A percentile compares a stretch with the other conserved stretches of the same genome.
Conservation (phyloP, 2,797 vertebrate genomes). For the Peromyscus melanophrys region DNA sequence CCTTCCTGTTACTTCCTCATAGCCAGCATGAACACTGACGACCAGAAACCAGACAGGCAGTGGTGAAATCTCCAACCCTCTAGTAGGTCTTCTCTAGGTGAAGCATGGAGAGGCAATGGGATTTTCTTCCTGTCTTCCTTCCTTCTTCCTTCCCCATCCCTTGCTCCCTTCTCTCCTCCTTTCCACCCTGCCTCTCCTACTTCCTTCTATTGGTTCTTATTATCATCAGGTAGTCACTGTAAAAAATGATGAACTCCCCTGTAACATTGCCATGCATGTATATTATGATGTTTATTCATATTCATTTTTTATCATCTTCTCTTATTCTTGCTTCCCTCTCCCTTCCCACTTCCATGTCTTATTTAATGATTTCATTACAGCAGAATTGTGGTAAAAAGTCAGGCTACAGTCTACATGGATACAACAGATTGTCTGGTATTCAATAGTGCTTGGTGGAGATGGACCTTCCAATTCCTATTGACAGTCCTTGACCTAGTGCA, state of each 20-base stretch:
- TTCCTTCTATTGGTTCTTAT: neutral
- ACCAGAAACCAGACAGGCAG: too few relatives aligned
- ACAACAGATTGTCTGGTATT: neutral
- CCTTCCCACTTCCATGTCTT: neutral
- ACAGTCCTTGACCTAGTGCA: neutral
- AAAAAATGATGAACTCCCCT: neutral
- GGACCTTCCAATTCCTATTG: neutral
- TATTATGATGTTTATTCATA: neutral
- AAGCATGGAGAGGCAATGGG: accelerated
- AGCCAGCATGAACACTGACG: neutral
- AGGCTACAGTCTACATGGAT: neutral
- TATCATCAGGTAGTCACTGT: neutral
- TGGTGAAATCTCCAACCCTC: neutral
- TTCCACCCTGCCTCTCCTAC: neutral
- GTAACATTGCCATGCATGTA: too few relatives aligned
- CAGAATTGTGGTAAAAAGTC: accelerated
- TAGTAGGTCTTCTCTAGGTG: neutral
- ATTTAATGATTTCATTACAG: neutral
- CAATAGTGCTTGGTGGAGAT: neutral
- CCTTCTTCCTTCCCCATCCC: too few relatives aligned
- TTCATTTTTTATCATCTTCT: neutral
- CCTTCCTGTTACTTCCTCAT: neutral
- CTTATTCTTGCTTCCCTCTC: neutral
- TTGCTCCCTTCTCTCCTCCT: neutral
- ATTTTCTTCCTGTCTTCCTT: neutral